A percentile compares a stretch with the other conserved stretches of the same genome.
These are phyloP conservation scores for Lutjanus campechanus DNA, from an alignment of 2,797 vertebrate species.

Conservation along the genomic window DNA sequence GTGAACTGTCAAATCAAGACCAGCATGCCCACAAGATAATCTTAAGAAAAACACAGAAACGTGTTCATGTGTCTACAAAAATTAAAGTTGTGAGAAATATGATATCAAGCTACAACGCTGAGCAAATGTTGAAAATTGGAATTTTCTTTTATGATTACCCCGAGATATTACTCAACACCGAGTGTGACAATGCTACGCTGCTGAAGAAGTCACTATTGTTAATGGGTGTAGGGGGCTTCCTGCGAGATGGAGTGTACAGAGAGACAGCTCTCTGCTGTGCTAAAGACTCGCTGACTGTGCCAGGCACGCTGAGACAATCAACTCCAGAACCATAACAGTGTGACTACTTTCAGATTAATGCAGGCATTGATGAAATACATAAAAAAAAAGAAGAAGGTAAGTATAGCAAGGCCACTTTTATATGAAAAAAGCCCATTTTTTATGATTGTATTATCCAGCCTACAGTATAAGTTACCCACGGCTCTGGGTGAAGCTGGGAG, in stretches of 20 bases:
- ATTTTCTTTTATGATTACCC: slow-evolving; percentile 13
- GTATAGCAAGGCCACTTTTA: slow-evolving; percentile 44
- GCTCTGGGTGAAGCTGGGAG: slow-evolving; percentile 8
- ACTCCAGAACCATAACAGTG: slow-evolving; percentile 56
- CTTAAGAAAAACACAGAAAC: background rate
- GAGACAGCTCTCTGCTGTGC: slow-evolving; percentile 56
- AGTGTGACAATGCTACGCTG: slow-evolving; percentile 29
- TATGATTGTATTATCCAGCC: slow-evolving; percentile 44
- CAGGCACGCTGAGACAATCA: slow-evolving; percentile 68
- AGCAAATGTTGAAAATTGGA: background rate
- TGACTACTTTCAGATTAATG: slow-evolving; percentile 65
- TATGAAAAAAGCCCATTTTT: slow-evolving; percentile 33
- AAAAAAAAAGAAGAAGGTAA: slow-evolving; percentile 42
- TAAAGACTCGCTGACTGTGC: slow-evolving; percentile 59
- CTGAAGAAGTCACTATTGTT: slow-evolving; percentile 34
- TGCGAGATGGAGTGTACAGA: slow-evolving; percentile 36
- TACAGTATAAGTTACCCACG: slow-evolving; percentile 22
- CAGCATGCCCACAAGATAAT: background rate
- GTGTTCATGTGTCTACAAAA: background rate
- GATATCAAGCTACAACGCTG: background rate
- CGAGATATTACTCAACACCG: slow-evolving; percentile 21
- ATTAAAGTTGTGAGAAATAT: background rate
- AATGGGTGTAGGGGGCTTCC: slow-evolving; percentile 42
- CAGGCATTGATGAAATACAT: slow-evolving; percentile 47
- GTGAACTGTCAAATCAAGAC: slow-evolving; percentile 9